Evolutionary conservation across 2,888 invertebrate genomes (phyloP).

Genomic region (Congeria kusceri): DNA sequence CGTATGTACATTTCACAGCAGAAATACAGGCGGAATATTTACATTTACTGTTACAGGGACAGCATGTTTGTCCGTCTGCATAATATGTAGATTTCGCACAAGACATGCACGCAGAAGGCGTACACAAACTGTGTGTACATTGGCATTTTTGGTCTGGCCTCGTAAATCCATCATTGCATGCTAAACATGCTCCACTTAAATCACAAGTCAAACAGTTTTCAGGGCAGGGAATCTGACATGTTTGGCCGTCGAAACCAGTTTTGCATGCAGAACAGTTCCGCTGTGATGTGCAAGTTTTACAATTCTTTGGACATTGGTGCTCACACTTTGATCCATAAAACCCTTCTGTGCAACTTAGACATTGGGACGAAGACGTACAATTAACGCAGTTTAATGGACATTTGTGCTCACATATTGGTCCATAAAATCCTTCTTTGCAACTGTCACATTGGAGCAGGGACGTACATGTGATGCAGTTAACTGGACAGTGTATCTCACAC

Average conservation of each 20-base stretch:
- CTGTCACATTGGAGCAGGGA: too few species aligned
- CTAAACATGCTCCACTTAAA: not conserved
- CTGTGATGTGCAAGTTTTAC: too few species aligned
- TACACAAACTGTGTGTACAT: not conserved
- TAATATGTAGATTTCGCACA: not conserved
- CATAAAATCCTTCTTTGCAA: not conserved
- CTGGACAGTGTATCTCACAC: too few species aligned
- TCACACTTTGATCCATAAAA: too few species aligned
- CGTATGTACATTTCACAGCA: not conserved
- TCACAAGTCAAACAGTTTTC: not conserved
- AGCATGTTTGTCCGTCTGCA: not conserved
- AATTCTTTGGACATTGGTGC: too few species aligned
- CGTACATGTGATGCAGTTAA: too few species aligned
- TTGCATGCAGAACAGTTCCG: not conserved
- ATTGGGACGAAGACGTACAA: not conserved
- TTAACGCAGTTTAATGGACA: not conserved
- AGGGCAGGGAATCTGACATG: not conserved
- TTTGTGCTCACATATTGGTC: not conserved
- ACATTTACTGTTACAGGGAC: constrained; percentile 10
- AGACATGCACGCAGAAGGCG: not conserved
- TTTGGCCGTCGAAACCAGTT: constrained; percentile 1
- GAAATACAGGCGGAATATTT: not conserved
- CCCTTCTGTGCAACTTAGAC: too few species aligned
- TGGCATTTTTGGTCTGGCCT: not conserved
- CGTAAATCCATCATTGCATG: not conserved